Percentiles rank a stretch among this genome's conserved stretches.
These are phyloP conservation scores for Polydrusus cervinus DNA, from an alignment of 2,888 invertebrate species.

Conservation along the genomic window DNA sequence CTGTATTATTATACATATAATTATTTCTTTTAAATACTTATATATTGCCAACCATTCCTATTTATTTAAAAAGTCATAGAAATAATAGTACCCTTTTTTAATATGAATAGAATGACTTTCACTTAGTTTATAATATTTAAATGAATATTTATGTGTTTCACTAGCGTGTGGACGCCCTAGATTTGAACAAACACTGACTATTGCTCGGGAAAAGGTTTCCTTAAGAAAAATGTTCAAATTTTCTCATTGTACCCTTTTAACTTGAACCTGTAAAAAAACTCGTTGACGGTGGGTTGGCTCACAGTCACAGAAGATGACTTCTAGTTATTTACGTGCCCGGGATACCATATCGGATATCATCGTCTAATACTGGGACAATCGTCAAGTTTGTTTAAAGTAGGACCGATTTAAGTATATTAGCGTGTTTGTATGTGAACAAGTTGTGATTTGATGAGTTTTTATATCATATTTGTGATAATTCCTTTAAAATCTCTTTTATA, in stretches of 20 bases:
- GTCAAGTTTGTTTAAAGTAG: too few relatives aligned
- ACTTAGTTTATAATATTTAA: slow-evolving; percentile 18
- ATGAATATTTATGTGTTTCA: slow-evolving; percentile 30
- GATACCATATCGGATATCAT: too few relatives aligned
- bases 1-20: slow-evolving; percentile 25
- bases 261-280: too few relatives aligned
- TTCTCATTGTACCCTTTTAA: too few relatives aligned
- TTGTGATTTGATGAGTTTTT: slow-evolving; percentile 40
- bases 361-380: too few relatives aligned
- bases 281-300: too few relatives aligned
- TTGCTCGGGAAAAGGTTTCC: too few relatives aligned
- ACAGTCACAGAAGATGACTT: too few relatives aligned
- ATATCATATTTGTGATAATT: slow-evolving; percentile 44
- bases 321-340: too few relatives aligned
- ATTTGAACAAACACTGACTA: too few relatives aligned
- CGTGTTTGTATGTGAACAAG: slow-evolving; percentile 19
- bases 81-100: slow-evolving; percentile 31
- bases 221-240: too few relatives aligned
- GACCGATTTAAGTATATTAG: background rate
- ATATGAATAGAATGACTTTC: slow-evolving; percentile 13
- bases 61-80: slow-evolving; percentile 42
- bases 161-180: background rate
- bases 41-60: slow-evolving; percentile 44
- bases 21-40: slow-evolving; percentile 29
- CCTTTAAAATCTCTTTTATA: slow-evolving; percentile 13